A percentile compares a stretch with the other conserved stretches of the same genome.
These are phyloP conservation scores for Gallinago undulata DNA, from an alignment of 2,113 vertebrate genomes.

Conservation along the genomic window DNA sequence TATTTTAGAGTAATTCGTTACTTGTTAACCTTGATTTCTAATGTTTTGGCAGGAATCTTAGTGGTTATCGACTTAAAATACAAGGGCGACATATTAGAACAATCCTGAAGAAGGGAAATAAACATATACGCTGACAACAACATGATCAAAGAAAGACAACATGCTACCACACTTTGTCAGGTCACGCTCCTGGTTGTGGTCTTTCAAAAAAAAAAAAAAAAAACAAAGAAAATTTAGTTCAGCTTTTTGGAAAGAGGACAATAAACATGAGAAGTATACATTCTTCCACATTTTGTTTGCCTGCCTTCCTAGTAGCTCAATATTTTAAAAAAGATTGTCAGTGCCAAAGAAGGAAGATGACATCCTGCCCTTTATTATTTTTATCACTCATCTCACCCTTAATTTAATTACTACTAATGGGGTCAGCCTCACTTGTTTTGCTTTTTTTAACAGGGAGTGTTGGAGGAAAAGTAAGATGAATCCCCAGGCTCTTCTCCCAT, in stretches of 20 bases:
- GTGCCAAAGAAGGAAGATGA: neutral
- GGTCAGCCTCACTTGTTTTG: neutral
- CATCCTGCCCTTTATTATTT: neutral
- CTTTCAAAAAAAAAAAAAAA: neutral
- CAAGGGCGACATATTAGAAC: neutral
- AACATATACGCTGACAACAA: neutral
- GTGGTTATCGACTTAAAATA: conserved; percentile 41
- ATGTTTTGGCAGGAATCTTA: conserved; percentile 20
- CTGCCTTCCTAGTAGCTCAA: neutral
- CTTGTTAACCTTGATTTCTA: conserved; percentile 63
- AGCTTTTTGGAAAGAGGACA: neutral
- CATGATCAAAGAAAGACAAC: neutral
- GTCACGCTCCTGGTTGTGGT: neutral
- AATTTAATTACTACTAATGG: neutral
- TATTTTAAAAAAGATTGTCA: neutral
- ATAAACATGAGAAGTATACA: neutral
- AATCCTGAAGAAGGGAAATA: neutral
- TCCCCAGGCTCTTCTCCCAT: neutral
- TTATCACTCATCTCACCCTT: neutral
- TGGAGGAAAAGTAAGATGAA: neutral
- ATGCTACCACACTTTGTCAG: neutral
- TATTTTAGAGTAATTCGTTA: conserved; percentile 60
- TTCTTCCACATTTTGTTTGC: neutral
- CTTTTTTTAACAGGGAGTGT: neutral
- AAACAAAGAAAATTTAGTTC: neutral